Evolutionary conservation across 1,140 invertebrate species (phyloP), one percentile per base, ranked within the genome.

Genomic region (Psix sp.): DNA sequence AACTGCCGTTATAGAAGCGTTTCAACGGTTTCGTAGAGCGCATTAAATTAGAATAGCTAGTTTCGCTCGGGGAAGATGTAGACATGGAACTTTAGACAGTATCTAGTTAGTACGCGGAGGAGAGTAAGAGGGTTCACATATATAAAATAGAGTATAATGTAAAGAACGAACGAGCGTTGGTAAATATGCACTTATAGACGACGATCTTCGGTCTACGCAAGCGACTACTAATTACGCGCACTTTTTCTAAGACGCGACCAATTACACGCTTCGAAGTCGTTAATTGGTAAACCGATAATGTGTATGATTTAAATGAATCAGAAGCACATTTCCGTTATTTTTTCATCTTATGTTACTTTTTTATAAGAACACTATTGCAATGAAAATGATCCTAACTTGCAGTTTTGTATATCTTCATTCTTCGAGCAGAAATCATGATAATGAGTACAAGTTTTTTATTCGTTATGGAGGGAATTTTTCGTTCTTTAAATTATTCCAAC

Each of bases 1-100:
- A 74, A 74, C 71, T 74, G 71, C 71, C 71, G 71, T 74, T 74
- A 74, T 74, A 74, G 71, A 74, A 74, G 62, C 70, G 62, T 74
- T 74, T 74, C 70, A 74, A 74, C 71, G 63, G 71, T 66, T 74
- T 74, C 62, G 63, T 67, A 56, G 56, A 67, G 71, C 49, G 71
- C 63, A 63, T 74, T 74, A 74, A 74, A 74, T 74, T 74, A 74
- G 71, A 74, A 74, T 74, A 67, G 71, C 71, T 67, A 63, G 71
- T 74, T 67, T 62, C 49, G 71, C 70, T 74, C 56, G 17, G 51
- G 70, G 70, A 66, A 67, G 71, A 74, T 59, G 63, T 46, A 57
- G 71, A 57, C 71, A 63, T 60, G 62, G 56, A 74, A 74, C 48
- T 74, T 74, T 68, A 63, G 57, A 74, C 71, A 62, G 71, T 74